phyloP scores from a whole-genome alignment of 2,888 invertebrate genomes.

The Yponomeuta cagnagella region DNA sequence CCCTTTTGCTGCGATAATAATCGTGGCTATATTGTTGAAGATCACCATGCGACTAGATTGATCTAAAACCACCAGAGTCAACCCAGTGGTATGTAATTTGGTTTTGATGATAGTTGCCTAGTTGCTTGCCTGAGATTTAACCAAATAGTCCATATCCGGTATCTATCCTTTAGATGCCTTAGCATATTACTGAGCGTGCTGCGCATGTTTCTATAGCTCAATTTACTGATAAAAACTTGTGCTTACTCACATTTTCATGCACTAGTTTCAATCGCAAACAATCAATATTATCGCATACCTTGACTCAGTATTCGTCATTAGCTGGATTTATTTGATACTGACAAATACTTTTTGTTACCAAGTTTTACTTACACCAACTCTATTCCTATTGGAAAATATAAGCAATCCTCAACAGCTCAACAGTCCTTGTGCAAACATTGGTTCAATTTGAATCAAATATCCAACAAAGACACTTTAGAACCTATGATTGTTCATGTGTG shows the following conservation, averaged over 20 bases:
- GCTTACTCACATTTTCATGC: background rate
- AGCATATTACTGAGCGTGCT: background rate
- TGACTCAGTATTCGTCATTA: too few species aligned
- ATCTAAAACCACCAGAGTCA: background rate
- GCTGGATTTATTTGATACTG: too few species aligned
- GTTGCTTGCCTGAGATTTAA: background rate
- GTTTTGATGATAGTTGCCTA: background rate
- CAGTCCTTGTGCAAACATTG: too few species aligned
- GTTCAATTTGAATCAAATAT: too few species aligned
- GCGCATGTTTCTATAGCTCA: background rate
- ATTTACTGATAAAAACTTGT: background rate
- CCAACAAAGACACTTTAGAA: too few species aligned
- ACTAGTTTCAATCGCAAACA: too few species aligned
- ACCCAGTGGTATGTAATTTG: background rate
- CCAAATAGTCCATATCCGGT: background rate
- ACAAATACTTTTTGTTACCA: too few species aligned
- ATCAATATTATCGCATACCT: too few species aligned
- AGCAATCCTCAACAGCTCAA: too few species aligned
- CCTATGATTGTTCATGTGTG: too few species aligned
- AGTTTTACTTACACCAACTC: too few species aligned
- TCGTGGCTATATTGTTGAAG: background rate
- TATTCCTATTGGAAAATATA: too few species aligned
- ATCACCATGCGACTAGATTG: background rate
- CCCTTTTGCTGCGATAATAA: background rate
- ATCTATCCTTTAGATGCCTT: background rate